Conservation (phyloP, 2,113 vertebrate species). For the Hydrolagus affinis region DNA sequence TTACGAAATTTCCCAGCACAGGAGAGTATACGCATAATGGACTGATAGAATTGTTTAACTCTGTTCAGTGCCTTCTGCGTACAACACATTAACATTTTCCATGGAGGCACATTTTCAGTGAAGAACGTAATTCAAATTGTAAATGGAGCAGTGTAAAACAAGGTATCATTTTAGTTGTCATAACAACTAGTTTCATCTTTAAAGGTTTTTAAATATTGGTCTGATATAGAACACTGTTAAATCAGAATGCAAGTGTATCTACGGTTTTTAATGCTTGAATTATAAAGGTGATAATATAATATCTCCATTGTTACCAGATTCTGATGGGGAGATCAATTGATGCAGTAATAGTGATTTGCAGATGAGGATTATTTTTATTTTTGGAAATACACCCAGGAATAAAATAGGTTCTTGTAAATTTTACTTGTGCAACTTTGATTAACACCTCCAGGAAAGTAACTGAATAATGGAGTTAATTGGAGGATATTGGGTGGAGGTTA, state of each 20-base stretch:
- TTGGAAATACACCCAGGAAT: no score
- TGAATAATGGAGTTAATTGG: no score
- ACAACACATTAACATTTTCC: not conserved
- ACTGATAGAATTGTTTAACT: not conserved
- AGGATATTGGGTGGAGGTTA: no score
- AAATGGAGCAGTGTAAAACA: not conserved
- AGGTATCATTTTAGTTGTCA: not conserved
- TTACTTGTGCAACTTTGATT: no score
- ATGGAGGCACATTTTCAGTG: not conserved
- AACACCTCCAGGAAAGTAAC: no score
- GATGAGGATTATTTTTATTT: no score
- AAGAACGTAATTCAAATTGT: not conserved
- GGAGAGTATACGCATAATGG: not conserved
- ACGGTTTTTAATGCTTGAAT: not conserved
- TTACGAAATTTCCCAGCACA: constrained; percentile 1
- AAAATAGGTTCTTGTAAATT: no score
- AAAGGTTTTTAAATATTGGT: not conserved
- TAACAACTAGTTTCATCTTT: not conserved
- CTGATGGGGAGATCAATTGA: no score
- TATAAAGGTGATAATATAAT: not conserved
- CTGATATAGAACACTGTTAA: not conserved
- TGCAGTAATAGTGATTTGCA: no score
- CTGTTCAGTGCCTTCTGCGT: not conserved
- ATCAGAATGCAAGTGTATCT: not conserved
- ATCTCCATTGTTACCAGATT: no score